Evolutionary conservation across 1,140 invertebrate genomes (phyloP).

Genomic region (Drosophila tristis): DNA sequence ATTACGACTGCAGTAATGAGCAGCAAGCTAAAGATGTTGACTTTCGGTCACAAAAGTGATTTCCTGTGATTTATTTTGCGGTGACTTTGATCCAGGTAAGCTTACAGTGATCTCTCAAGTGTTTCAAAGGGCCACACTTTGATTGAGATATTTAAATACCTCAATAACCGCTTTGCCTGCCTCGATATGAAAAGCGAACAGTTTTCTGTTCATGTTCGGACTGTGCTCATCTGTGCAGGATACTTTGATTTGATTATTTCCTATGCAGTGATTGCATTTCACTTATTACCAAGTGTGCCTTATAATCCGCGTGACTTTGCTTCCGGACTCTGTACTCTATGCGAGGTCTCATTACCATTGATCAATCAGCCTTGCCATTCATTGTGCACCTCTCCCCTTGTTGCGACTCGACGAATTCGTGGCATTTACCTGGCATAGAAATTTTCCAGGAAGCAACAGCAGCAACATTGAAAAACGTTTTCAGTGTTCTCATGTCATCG

Average conservation of each 20-base stretch:
- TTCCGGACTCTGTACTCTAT: background rate
- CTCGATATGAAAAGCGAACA: too few species aligned
- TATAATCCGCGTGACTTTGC: too few species aligned
- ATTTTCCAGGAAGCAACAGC: slow-evolving; percentile 14
- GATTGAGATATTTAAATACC: too few species aligned
- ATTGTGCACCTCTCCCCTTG: background rate
- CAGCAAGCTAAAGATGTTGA: slow-evolving; percentile 4
- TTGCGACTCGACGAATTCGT: background rate
- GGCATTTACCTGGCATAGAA: slow-evolving; percentile 1
- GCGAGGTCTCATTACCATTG: background rate
- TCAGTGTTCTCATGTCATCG: slow-evolving; percentile 57
- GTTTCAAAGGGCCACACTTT: too few species aligned
- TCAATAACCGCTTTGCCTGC: background rate
- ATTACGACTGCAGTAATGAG: slow-evolving; percentile 19
- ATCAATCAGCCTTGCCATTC: slow-evolving; percentile 11
- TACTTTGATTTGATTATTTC: too few species aligned
- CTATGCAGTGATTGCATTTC: too few species aligned
- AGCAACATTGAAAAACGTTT: slow-evolving; percentile 14
- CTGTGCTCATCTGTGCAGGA: too few species aligned
- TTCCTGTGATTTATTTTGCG: too few species aligned
- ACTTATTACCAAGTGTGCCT: too few species aligned
- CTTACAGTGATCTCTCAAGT: too few species aligned
- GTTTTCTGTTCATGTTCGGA: too few species aligned
- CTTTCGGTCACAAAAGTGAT: background rate
- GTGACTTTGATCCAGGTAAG: background rate